Conservation (phyloP, 2,113 vertebrate genomes). For the Vidua macroura region DNA sequence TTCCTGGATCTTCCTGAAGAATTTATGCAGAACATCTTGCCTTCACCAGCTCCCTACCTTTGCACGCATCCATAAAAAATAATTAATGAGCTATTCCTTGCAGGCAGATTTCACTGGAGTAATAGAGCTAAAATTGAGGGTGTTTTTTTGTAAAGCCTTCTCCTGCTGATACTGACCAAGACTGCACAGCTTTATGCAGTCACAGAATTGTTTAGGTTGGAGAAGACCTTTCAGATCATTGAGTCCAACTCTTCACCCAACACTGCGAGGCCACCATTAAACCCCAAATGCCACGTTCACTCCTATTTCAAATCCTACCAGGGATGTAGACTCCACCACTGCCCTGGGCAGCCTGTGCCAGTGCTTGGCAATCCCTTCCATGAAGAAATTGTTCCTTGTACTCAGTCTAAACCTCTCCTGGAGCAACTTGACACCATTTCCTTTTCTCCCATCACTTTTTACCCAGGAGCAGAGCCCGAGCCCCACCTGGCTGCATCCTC, state of each 20-base stretch:
- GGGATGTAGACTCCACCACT: neutral
- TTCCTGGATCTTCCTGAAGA: neutral
- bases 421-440: rapidly evolving
- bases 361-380: too few relatives aligned
- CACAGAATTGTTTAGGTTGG: neutral
- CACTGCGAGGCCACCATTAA: neutral
- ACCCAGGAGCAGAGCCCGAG: rapidly evolving
- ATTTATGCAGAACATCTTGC: neutral
- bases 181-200: neutral
- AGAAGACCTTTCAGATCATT: neutral
- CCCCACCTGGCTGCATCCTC: neutral
- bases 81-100: neutral
- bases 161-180: neutral
- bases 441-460: neutral
- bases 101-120: neutral
- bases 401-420: neutral
- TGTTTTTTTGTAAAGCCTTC: neutral
- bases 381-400: neutral
- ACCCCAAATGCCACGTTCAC: neutral
- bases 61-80: neutral
- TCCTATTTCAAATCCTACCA: rapidly evolving
- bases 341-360: neutral
- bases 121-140: neutral
- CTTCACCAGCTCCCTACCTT: neutral
- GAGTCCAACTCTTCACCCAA: neutral